Base-by-base conservation (phyloP, 1,140 invertebrate genomes). In the Muscidifurax raptorellus region DNA sequence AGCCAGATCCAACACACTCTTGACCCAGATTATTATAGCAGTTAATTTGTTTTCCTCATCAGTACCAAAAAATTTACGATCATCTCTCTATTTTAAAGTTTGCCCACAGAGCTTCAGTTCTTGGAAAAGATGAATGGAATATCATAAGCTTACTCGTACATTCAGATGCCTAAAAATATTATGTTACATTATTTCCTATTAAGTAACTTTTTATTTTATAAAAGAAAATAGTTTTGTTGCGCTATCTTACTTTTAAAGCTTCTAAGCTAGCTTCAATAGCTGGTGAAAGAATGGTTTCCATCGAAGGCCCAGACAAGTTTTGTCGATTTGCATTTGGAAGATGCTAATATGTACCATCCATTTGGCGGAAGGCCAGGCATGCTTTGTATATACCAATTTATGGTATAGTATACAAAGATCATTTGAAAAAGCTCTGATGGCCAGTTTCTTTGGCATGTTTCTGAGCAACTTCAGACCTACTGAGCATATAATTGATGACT, bases 231-330 rank as follows among this genome's bases (percentile, higher is more conserved):
- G 1, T 40, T 40, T 40, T 40, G 3, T 40, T 3, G 9, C 36
- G 9, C 3, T 47, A 47, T 87, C 2, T 13, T 92, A 95, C 95
- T 92, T 98, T 99, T 1, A 99, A 93, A 7, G 99, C 98, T 94
- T 99, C 98, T 52, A 99, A 92, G 67, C 99, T 99, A 52, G 98
- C 99, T 94, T 98, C 96, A 88, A 99, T 98, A 2, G 98, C 99
- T 22, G 99, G 98, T 66, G 97, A 96, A 64, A 99, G 93, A 83
- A 99, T 96, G 0, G 97, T 98, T 94, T 99, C 98, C 0, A 92
- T 90, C 22, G 91, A 91, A 25, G 92, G 92, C 87, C 92, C 92
- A 44, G 92, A 91, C 90, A 87, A 84, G 83, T 64, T 84, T 82
- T 86, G 86, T 79, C 59, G 81, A 72, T 80, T 80, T 28, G 28